Conservation (phyloP, 2,113 vertebrate species). For the Lonchura striata region DNA sequence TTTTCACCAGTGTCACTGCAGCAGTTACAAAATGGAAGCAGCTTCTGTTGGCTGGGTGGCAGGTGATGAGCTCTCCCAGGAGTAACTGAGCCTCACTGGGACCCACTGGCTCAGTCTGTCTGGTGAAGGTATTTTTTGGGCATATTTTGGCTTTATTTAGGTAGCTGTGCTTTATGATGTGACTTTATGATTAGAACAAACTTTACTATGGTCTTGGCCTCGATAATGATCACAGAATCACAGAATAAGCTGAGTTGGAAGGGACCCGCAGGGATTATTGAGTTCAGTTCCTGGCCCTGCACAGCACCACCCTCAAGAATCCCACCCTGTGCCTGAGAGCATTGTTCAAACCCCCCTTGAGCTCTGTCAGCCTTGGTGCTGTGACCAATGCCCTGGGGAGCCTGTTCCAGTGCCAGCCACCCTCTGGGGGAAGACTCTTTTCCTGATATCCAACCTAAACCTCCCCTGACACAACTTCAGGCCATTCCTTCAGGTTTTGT, state of each 20-base stretch:
- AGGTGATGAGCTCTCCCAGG: neutral
- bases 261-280: neutral
- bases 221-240: neutral
- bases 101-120: neutral
- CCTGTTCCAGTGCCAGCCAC: neutral
- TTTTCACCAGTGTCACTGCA: neutral
- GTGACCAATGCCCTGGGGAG: neutral
- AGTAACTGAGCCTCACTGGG: neutral
- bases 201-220: neutral
- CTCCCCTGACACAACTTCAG: neutral
- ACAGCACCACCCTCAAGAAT: neutral
- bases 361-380: neutral
- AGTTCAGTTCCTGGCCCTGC: neutral
- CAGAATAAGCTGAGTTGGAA: neutral
- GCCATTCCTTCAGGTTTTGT: neutral
- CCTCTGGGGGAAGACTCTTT: neutral
- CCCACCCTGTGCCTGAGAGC: neutral
- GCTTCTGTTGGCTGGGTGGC: neutral
- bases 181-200: neutral
- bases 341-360: neutral
- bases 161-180: neutral
- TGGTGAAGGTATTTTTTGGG: neutral
- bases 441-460: neutral
- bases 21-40: neutral
- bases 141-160: neutral